Evolutionary conservation across 1,140 invertebrate species (phyloP).

Genomic region (Drosophila baimaii): DNA sequence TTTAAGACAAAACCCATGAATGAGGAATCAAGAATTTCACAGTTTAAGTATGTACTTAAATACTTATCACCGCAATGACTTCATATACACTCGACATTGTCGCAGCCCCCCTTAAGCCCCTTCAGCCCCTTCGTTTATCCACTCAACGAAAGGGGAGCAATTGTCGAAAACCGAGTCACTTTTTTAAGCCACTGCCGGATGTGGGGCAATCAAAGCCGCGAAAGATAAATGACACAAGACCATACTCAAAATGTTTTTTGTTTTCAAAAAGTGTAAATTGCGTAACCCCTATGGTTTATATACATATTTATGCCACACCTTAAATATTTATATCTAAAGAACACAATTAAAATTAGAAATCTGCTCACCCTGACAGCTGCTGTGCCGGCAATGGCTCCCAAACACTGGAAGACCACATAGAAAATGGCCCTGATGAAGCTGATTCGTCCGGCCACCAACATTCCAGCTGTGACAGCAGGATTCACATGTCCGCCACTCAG

Average conservation of each 20-base stretch:
- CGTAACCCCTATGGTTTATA: neutral
- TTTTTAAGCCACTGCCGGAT: conserved; percentile 21
- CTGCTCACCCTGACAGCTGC: conserved; percentile 86
- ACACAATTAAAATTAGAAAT: neutral
- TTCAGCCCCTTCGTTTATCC: neutral
- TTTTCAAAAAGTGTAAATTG: neutral
- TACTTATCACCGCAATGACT: conserved; percentile 6
- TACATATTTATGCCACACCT: neutral
- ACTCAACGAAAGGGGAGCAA: conserved; percentile 10
- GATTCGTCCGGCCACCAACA: conserved; percentile 92
- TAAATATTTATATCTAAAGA: neutral
- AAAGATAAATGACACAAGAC: neutral
- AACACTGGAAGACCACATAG: conserved; percentile 93
- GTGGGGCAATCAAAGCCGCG: conserved; percentile 20
- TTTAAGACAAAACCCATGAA: neutral
- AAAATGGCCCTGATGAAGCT: conserved; percentile 90
- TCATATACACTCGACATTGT: neutral
- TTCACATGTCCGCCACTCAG: conserved; percentile 96
- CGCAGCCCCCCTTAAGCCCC: too few species aligned
- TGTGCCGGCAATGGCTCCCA: conserved; percentile 93
- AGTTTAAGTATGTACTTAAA: neutral
- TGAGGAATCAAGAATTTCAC: neutral
- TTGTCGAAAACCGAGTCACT: conserved; percentile 7
- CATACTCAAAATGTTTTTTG: neutral
- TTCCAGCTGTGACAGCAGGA: conserved; percentile 93